Base-by-base conservation (phyloP, 2,888 invertebrate species). In the Erynnis tages region DNA sequence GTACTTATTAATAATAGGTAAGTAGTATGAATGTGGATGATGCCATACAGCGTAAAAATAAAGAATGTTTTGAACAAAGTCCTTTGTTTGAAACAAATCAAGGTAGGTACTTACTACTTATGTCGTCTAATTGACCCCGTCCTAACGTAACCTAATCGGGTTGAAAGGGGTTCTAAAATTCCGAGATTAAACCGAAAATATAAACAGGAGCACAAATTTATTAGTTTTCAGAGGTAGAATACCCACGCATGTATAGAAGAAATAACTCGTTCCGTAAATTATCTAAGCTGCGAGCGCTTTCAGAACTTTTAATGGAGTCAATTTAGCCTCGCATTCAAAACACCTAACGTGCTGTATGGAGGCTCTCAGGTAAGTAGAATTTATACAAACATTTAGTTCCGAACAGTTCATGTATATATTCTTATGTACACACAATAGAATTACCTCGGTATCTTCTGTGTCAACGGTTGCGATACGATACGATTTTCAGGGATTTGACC, bases 221-320 rank as follows among this genome's bases (percentile, higher is more conserved):
- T 79, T 82, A 80, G 78, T 79, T 79, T 79, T 78, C 77, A 74
- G 73, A 71, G 71, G 67, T n/a, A n/a, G n/a, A n/a, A 67, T 72
- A 71, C 67, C 68, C 71, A 73, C 74, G 68, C 76, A 74, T 76
- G 76, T 80, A 79, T 82, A 81, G 73, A 79, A 71, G 69, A 80
- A 76, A 80, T 81, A 83, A 85, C 85, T 85, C 82, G 73, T 76
- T 68, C 78, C 70, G 77, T 83, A 83, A 87, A 87, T 88, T 86
- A 85, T 85, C 82, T 85, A 82, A 86, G 82, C 85, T 81, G 76
- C 76, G 82, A 81, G 79, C 77, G 84, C 86, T 86, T 86, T 84
- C 82, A 81, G 76, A 87, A 88, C 80, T 87, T 88, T 87, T 88
- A 88, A 88, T 88, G 88, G 86, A 86, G 82, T 84, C 86, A 86